Conservation (phyloP, 2,797 vertebrate genomes). For the Gymnodraco acuticeps region DNA sequence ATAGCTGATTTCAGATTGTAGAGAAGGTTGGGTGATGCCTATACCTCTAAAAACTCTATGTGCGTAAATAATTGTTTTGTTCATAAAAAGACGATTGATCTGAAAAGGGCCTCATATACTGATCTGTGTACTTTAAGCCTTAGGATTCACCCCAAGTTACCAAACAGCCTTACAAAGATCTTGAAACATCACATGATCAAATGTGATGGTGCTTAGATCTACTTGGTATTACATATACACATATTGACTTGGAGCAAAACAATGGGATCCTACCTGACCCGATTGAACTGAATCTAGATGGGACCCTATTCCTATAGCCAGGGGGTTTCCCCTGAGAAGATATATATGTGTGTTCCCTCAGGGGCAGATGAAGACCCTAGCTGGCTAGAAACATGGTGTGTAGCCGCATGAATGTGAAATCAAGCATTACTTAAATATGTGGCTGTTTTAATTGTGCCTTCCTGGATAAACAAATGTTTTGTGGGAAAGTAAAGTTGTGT, state of each 20-base stretch:
- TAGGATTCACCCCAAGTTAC: background rate
- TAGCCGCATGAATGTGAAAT: slow-evolving; percentile 3
- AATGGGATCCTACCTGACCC: background rate
- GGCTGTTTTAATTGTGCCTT: slow-evolving; percentile 25
- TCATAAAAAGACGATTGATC: background rate
- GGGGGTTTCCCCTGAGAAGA: background rate
- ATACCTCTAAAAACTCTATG: background rate
- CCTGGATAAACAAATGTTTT: slow-evolving; percentile 31
- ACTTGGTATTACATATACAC: background rate
- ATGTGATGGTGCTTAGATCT: slow-evolving; percentile 1
- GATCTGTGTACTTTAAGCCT: background rate
- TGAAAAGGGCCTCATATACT: background rate
- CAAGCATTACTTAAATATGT: slow-evolving; percentile 7
- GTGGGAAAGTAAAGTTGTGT: slow-evolving; percentile 7
- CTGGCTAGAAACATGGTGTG: slow-evolving; percentile 9
- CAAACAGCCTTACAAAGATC: background rate
- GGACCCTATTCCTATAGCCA: background rate
- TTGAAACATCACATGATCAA: background rate
- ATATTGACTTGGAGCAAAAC: too few species aligned
- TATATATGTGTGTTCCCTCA: background rate
- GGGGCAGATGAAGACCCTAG: background rate
- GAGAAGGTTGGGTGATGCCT: background rate
- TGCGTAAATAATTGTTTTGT: background rate
- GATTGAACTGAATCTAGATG: slow-evolving; percentile 6
- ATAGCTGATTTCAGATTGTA: slow-evolving; percentile 4